A percentile compares a stretch with the other conserved stretches of the same genome.
Conservation (phyloP, 2,797 vertebrate genomes). For the Sarcophilus harrisii region DNA sequence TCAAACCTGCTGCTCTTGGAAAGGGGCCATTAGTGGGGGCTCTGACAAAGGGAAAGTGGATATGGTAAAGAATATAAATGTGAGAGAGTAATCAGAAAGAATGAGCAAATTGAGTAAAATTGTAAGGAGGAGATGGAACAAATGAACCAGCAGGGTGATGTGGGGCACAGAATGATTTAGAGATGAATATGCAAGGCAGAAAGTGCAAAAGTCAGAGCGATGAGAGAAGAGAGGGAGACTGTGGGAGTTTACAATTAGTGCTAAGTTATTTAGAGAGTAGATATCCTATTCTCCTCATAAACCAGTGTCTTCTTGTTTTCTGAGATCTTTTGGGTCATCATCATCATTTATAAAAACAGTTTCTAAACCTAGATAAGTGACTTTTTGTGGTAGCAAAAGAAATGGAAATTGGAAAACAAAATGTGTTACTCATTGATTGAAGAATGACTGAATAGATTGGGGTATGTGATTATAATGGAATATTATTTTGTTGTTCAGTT, state of each 20-base stretch:
- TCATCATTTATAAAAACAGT: not conserved
- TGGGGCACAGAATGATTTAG: not conserved
- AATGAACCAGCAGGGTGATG: not conserved
- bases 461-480: not conserved
- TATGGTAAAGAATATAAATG: constrained; percentile 61
- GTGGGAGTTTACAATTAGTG: not conserved
- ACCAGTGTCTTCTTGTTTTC: not conserved
- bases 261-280: not conserved
- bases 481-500: not conserved
- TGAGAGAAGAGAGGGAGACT: not conserved
- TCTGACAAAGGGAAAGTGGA: constrained; percentile 76
- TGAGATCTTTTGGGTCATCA: not conserved
- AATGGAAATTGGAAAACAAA: not conserved
- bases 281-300: not conserved
- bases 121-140: not conserved
- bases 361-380: not conserved
- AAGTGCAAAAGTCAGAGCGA: not conserved
- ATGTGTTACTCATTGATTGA: not conserved
- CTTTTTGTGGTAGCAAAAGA: not conserved
- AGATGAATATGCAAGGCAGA: not conserved
- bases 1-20: constrained; percentile 81
- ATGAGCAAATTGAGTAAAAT: not conserved
- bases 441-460: not conserved
- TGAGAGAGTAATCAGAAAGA: constrained; percentile 60
- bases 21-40: constrained; percentile 76